Conservation (phyloP, 2,113 vertebrate species). For the Raja brachyura region DNA sequence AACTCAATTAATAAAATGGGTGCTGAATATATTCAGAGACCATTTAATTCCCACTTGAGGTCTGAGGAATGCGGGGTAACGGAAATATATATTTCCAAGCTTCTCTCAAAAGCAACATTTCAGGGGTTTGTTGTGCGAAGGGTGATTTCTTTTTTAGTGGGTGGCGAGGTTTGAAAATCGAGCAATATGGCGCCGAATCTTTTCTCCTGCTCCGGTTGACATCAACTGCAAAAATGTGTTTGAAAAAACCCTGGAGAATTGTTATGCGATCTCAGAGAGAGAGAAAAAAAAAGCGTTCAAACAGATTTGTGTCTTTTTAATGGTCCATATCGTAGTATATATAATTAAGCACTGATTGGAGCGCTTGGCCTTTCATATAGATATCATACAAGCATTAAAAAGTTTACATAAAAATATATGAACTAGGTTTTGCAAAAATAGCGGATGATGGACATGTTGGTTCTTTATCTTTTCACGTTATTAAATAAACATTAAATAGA, state of each 20-base stretch:
- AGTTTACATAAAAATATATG: background rate
- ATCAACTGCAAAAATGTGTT: constrained; percentile 49
- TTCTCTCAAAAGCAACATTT: background rate
- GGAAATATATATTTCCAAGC: background rate
- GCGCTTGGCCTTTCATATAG: constrained; percentile 38
- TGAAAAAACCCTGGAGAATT: constrained; percentile 39
- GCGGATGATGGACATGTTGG: too few species aligned
- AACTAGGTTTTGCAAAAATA: background rate
- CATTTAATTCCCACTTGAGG: background rate
- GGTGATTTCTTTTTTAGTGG: background rate
- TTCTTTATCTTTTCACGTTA: background rate
- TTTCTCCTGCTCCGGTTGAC: constrained; percentile 33
- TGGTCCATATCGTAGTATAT: constrained; percentile 45
- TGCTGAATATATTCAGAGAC: background rate
- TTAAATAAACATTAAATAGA: background rate
- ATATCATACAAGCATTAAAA: background rate
- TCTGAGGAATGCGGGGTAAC: background rate
- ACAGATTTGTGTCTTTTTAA: constrained; percentile 53
- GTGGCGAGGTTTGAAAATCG: constrained; percentile 38
- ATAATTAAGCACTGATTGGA: constrained; percentile 50
- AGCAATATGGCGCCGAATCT: constrained; percentile 42
- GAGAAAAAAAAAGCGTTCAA: constrained; percentile 43
- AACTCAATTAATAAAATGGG: background rate
- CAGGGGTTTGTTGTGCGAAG: background rate
- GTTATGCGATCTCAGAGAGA: constrained; percentile 43